Evolutionary conservation across 1,140 invertebrate genomes (phyloP), one percentile per base, ranked within the genome.

Genomic region (Nasonia giraulti): DNA sequence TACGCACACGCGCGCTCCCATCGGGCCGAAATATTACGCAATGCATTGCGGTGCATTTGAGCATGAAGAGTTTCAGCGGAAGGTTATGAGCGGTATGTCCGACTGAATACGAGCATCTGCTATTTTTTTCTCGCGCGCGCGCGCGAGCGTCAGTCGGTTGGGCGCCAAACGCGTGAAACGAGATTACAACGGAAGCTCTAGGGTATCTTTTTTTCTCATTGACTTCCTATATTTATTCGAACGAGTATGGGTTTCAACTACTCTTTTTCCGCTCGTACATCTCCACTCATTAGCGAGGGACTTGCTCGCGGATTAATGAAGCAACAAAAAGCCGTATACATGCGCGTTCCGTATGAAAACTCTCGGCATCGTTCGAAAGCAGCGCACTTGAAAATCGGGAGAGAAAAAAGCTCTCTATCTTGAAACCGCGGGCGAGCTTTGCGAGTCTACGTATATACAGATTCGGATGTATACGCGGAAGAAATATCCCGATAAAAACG

Each of bases 81-180:
- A 55, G 17, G 37, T 75, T 44, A 47, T 17, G 74, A 23, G 40
- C 12, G 7, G 17, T 75, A 75, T 44, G 37, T 74, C 73, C 17
- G 75, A 20, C 14, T 31, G 75, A 77, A 31, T 11, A 1, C 75
- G n/a, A 5, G 40, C 12, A 73, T 82, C 80, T 74, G 80, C 31
- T 44, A 44, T 55, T 23, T 82, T 66, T 62, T 74, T 74, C 27
- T 62, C 80, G 44, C 27, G 27, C 27, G 27, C 27, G 27, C 47
- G 75, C 47, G 23, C 75, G 75, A 23, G 23, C 75, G 44, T 40
- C 3, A 44, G 17, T 23, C 68, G 27, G n/a, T 79, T 37, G 17
- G 14, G 31, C 66, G 8, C 11, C 11, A n/a, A 6, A 3, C 27
- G 55, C 55, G 55, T 79, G 31, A 79, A 68, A 79, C 20, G 55